These are phyloP conservation scores for Glaucomys volans DNA, from an alignment of 2,113 vertebrate species.

Conservation along the genomic window DNA sequence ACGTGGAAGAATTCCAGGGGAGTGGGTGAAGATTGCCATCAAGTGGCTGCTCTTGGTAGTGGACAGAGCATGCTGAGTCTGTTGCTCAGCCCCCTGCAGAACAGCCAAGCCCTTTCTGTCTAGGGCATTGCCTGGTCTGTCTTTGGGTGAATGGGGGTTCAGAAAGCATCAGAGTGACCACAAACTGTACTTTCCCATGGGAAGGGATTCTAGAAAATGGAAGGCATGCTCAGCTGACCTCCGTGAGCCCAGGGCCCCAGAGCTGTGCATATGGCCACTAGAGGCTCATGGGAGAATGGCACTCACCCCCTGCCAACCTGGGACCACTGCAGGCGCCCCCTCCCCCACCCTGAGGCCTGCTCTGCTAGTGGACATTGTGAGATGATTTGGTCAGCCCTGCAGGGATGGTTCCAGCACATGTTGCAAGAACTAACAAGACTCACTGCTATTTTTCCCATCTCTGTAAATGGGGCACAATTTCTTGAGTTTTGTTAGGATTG, in stretches of 20 bases:
- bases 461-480: background rate
- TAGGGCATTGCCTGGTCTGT: background rate
- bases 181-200: fast-evolving
- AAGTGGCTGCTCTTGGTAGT: constrained; percentile 81
- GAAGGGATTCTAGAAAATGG: too few relatives aligned
- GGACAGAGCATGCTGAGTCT: background rate
- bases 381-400: background rate
- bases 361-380: background rate
- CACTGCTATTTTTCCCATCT: background rate
- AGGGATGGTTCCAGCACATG: background rate
- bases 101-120: too few relatives aligned
- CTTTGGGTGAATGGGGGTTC: background rate
- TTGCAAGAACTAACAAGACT: background rate
- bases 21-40: constrained; percentile 80
- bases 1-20: constrained; percentile 74
- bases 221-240: background rate
- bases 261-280: background rate
- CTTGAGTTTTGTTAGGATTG: background rate
- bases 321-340: background rate
- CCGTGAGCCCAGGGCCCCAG: background rate
- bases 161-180: background rate
- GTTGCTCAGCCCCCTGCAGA: background rate
- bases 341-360: too few relatives aligned
- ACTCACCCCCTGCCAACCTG: background rate
- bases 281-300: background rate